Conservation (phyloP, 1,140 invertebrate genomes). For the Leptopilina boulardi region DNA sequence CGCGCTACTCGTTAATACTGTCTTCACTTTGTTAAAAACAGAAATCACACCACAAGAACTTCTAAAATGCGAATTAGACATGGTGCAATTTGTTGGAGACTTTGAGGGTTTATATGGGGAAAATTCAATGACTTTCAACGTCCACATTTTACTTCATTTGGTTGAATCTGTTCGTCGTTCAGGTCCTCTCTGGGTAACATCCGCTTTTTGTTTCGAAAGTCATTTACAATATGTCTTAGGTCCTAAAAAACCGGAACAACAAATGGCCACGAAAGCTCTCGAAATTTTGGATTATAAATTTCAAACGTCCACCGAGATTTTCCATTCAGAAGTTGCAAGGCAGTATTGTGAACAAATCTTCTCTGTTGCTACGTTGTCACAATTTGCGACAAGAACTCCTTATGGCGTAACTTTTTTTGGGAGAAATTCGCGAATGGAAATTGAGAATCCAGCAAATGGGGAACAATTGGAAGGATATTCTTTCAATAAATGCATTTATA, state of each 20-base stretch:
- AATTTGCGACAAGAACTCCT: neutral
- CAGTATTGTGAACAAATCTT: conserved; percentile 48
- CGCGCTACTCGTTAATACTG: conserved; percentile 45
- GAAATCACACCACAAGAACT: conserved; percentile 46
- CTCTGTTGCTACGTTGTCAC: neutral
- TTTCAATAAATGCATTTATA: conserved; percentile 43
- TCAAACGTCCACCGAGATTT: neutral
- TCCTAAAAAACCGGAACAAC: conserved; percentile 47
- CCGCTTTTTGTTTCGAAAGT: conserved; percentile 51
- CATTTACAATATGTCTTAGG: conserved; percentile 42
- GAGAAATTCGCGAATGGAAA: conserved; percentile 55
- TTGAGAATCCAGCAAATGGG: conserved; percentile 28
- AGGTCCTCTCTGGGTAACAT: conserved; percentile 52
- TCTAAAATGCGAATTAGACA: conserved; percentile 46
- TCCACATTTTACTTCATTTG: conserved; percentile 48
- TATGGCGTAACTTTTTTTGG: conserved; percentile 48
- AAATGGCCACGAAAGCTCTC: conserved; percentile 47
- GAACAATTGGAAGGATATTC: conserved; percentile 34
- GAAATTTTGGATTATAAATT: conserved; percentile 38
- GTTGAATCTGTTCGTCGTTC: conserved; percentile 40
- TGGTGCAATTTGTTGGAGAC: conserved; percentile 51
- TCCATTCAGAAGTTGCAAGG: conserved; percentile 22
- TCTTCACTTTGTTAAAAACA: conserved; percentile 38
- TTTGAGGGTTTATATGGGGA: conserved; percentile 50
- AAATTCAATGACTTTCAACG: conserved; percentile 49